Percentiles rank a stretch among this genome's conserved stretches.
These are phyloP conservation scores for Pseudomyrmex sp. DNA, from an alignment of 1,140 invertebrate species.

Conservation along the genomic window DNA sequence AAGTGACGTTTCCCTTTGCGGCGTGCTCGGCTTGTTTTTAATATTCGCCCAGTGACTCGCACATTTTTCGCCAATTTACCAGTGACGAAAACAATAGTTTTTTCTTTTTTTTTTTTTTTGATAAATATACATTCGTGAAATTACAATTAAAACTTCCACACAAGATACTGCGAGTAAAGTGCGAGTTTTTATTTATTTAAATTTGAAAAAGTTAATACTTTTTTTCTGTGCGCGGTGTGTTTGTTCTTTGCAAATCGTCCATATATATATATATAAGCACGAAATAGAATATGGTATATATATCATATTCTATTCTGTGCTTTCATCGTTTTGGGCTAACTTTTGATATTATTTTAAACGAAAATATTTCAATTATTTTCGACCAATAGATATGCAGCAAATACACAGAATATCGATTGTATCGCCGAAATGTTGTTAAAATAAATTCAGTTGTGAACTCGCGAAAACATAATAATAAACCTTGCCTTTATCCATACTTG, in stretches of 20 bases:
- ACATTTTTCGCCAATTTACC: conserved; percentile 12
- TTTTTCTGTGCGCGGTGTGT: neutral
- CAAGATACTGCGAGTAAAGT: neutral
- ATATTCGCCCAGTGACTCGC: conserved; percentile 17
- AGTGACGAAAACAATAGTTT: neutral
- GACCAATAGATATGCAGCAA: too few species aligned
- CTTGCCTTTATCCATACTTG: conserved; percentile 11
- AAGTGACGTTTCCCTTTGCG: conserved; percentile 45
- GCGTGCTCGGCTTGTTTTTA: conserved; percentile 39
- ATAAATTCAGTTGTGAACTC: neutral
- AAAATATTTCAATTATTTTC: neutral
- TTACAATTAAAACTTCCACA: conserved; percentile 9
- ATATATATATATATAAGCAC: too few species aligned
- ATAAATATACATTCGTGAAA: neutral
- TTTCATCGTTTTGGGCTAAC: too few species aligned
- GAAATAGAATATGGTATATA: too few species aligned
- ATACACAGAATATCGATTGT: neutral
- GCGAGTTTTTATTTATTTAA: conserved; percentile 8
- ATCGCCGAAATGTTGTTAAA: neutral
- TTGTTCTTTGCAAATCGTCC: too few species aligned
- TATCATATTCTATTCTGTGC: too few species aligned
- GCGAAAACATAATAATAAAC: conserved; percentile 6
- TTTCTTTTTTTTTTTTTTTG: neutral
- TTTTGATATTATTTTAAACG: neutral
- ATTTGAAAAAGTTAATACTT: neutral